Conservation (phyloP, 2,113 vertebrate genomes). For the Callorhinus ursinus region DNA sequence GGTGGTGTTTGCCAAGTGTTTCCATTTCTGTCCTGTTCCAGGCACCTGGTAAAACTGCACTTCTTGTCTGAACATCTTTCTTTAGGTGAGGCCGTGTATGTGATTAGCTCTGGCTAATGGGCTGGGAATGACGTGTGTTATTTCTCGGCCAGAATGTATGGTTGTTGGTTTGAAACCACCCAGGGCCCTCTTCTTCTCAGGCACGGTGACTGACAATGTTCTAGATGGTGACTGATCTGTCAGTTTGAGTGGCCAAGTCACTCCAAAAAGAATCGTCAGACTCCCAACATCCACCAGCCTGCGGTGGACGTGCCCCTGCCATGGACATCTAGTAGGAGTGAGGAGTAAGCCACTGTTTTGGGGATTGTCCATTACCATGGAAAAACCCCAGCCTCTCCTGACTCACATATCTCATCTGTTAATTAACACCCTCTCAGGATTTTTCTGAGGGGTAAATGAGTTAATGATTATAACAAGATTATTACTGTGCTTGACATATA, state of each 20-base stretch:
- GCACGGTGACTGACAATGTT: background rate
- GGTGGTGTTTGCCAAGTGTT: background rate
- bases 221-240: background rate
- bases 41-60: background rate
- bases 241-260: background rate
- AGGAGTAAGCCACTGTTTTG: background rate
- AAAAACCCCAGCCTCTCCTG: background rate
- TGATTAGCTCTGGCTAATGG: background rate
- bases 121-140: background rate
- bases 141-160: background rate
- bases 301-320: background rate
- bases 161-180: background rate
- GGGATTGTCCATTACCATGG: background rate
- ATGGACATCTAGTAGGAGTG: background rate
- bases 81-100: background rate
- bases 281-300: background rate
- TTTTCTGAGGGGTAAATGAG: background rate
- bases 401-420: background rate
- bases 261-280: background rate
- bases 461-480: background rate
- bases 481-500: background rate
- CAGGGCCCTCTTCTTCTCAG: background rate
- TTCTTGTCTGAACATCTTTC: background rate
- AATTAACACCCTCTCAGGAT: background rate
- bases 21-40: background rate